These are phyloP conservation scores for Meteorus colon DNA, from an alignment of 2,888 invertebrate genomes.

Conservation along the genomic window DNA sequence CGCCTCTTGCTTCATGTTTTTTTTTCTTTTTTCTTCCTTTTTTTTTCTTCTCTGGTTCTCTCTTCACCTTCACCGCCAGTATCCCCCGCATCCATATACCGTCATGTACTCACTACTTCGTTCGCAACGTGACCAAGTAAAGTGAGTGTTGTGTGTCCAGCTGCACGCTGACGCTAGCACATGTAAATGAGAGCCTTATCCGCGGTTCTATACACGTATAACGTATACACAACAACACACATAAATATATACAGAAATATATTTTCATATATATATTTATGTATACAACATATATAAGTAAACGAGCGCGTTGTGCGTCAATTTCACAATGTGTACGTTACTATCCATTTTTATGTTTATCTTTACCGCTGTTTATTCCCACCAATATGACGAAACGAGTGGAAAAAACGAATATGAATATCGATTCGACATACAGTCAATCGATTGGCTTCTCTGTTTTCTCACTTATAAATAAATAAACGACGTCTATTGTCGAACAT, in stretches of 20 bases:
- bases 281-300: not conserved
- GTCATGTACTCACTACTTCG: slow-evolving; percentile 13
- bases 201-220: slow-evolving; percentile 14
- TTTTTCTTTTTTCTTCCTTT: not conserved
- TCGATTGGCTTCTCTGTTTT: slow-evolving; percentile 23
- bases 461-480: slow-evolving; percentile 34
- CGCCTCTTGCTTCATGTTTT: slow-evolving; percentile 19
- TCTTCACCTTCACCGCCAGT: slow-evolving; percentile 11
- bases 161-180: slow-evolving; percentile 60
- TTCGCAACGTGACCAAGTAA: slow-evolving; percentile 17
- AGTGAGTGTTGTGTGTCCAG: slow-evolving; percentile 60
- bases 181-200: slow-evolving; percentile 61
- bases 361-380: slow-evolving; percentile 59
- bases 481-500: slow-evolving; percentile 46
- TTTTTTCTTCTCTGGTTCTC: slow-evolving; percentile 6
- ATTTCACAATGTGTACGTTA: slow-evolving; percentile 30
- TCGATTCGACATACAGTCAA: slow-evolving; percentile 33
- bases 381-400: slow-evolving; percentile 31
- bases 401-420: slow-evolving; percentile 22
- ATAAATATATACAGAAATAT: not conserved
- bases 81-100: slow-evolving; percentile 27
- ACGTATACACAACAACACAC: not conserved
- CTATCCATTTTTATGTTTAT: slow-evolving; percentile 61
- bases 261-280: not conserved
- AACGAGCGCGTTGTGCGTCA: not conserved